phyloP scores from a whole-genome alignment of 1,140 invertebrate genomes.

The Platyscapa corneri region DNA sequence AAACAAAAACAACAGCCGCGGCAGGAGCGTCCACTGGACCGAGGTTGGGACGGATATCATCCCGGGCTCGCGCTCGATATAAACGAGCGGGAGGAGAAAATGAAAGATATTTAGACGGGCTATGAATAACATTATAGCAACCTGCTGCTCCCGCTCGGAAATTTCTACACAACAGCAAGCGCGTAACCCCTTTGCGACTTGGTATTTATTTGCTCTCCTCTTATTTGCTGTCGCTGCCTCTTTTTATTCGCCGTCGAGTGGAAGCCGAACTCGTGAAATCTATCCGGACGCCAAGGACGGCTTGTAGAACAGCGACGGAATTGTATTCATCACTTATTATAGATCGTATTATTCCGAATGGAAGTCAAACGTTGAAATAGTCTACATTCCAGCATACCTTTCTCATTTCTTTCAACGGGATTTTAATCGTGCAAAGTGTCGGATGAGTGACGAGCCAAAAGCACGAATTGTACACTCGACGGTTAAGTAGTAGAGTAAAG shows the following conservation, averaged over 20 bases:
- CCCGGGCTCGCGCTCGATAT: neutral
- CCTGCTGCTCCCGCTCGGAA: neutral
- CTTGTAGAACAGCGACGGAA: neutral
- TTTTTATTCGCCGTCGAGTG: too few species aligned
- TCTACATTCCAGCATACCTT: neutral
- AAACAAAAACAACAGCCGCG: too few species aligned
- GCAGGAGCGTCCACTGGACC: too few species aligned
- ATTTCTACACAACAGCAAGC: neutral
- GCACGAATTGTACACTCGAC: neutral
- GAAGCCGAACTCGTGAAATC: neutral
- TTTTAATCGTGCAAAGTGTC: neutral
- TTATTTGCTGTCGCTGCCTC: neutral
- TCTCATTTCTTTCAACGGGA: neutral
- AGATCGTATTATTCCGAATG: neutral
- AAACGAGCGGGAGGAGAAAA: neutral
- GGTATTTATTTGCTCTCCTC: neutral
- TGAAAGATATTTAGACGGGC: constrained; percentile 40
- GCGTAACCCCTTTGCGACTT: neutral
- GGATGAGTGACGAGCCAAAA: neutral
- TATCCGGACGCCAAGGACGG: too few species aligned
- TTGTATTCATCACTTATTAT: neutral
- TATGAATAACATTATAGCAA: constrained; percentile 67
- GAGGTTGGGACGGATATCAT: neutral
- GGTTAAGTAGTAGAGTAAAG: neutral
- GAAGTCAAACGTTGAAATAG: neutral